Percentiles rank a stretch among this genome's conserved stretches.
Evolutionary conservation across 2,113 vertebrate species (phyloP).

Genomic region (Halichoeres trimaculatus): DNA sequence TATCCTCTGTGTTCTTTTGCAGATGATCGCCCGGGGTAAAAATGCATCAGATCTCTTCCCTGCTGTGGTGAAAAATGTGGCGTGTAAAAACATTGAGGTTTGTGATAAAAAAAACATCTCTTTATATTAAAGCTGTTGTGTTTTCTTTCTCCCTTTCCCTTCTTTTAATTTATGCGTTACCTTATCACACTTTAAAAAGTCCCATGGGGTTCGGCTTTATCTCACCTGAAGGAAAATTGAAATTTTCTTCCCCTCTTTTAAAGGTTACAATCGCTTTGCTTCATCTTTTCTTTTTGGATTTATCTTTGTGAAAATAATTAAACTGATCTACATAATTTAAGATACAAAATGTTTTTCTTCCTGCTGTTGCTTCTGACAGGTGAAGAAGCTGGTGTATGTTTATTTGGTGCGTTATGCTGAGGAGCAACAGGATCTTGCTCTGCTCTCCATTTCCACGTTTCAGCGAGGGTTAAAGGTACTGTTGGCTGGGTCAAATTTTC

Average conservation of each 20-base stretch:
- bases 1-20: conserved; percentile 5
- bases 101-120: conserved; percentile 34
- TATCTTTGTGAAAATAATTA: conserved; percentile 20
- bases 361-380: conserved; percentile 74
- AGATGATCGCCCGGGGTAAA: conserved; percentile 99
- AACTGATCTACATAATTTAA: conserved; percentile 35
- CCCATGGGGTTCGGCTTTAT: conserved; percentile 18
- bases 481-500: conserved; percentile 49
- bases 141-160: conserved; percentile 8
- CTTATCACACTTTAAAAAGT: conserved; percentile 32
- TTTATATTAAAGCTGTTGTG: neutral
- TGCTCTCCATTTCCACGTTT: conserved; percentile 98
- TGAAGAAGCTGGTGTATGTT: conserved; percentile 98
- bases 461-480: conserved; percentile 98
- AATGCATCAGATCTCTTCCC: conserved; percentile 97
- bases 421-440: conserved; percentile 96
- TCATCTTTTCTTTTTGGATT: conserved; percentile 15
- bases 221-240: conserved; percentile 33
- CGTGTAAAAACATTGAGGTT: conserved; percentile 99
- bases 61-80: conserved; percentile 97
- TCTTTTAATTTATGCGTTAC: conserved; percentile 6
- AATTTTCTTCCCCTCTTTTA: conserved; percentile 19
- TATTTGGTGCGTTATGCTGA: conserved; percentile 97
- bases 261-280: conserved; percentile 19
- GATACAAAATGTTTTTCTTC: neutral